A percentile compares a stretch with the other conserved stretches of the same genome.
Evolutionary conservation across 2,888 invertebrate genomes (phyloP).

Genomic region (Aporophyla lueneburgensis): DNA sequence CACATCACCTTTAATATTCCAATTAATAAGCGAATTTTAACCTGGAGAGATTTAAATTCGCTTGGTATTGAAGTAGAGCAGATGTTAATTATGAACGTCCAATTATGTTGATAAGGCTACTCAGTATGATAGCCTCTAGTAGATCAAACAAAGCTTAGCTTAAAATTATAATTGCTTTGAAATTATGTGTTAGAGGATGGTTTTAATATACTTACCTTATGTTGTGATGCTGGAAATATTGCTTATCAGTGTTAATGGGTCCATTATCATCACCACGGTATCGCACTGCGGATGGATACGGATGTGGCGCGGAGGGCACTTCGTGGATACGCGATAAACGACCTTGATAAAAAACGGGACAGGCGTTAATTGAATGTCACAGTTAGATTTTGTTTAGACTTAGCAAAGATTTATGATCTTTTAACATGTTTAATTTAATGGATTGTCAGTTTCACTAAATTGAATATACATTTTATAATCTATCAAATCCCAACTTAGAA

Average conservation of each 20-base stretch:
- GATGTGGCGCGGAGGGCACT: constrained; percentile 17
- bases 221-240: constrained; percentile 1
- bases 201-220: constrained; percentile 6
- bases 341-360: constrained; percentile 39
- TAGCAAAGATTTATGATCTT: not conserved
- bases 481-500: not conserved
- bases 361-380: constrained; percentile 16
- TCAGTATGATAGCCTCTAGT: not conserved
- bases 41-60: not conserved
- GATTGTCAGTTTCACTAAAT: not conserved
- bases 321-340: constrained; percentile 46
- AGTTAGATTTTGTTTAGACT: constrained; percentile 30
- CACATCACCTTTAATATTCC: constrained; percentile 35
- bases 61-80: not conserved
- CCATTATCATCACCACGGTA: constrained; percentile 30
- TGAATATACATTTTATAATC: not conserved
- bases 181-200: not conserved
- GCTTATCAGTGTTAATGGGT: constrained; percentile 33
- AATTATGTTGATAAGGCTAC: constrained; percentile 18
- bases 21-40: constrained; percentile 47
- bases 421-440: not conserved
- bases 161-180: constrained; percentile 39
- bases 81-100: constrained; percentile 34
- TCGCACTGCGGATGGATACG: constrained; percentile 26
- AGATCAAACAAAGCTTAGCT: constrained; percentile 31